Base-by-base conservation (phyloP, 2,888 invertebrate species). In the Drosophila borealis region DNA sequence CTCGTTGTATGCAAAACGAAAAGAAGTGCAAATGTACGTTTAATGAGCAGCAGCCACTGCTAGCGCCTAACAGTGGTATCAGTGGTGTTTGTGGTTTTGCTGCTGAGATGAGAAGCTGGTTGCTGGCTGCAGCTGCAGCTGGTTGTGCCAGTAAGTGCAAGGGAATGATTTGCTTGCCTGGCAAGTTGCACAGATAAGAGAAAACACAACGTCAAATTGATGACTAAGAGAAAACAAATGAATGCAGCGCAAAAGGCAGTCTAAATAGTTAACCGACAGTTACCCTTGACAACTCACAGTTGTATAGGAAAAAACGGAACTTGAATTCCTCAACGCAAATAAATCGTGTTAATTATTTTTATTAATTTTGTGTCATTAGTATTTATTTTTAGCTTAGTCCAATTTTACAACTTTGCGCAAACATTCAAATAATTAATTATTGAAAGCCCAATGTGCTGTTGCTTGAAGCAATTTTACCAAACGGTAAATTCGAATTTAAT, bases 21-120 rank as follows among this genome's bases (percentile, higher is more conserved):
- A 76, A 76, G 72, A 76, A 76, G 85, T 82, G 82, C 85, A 82
- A 82, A 82, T 82, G 70, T 78, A 73, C 75, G 74, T 85, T 82
- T 85, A 85, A 82, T 82, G 82, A 85, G 82, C 55, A 67, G 48
- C 59, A 44, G 25, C 63, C 54, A 45, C 56, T 36, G 29, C 19
- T 44, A 34, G 6, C 29, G 13, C 33, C 54, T 34, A 33, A 21
- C 21, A 14, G 34, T 13, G 17, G 37, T 34, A 42, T 44, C 61
- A 42, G 54, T 25, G 69, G 17, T 60, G 49, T 21, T 53, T 75
- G 70, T 56, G 75, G 70, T 42, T 37, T 21, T 13, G 68, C 45
- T 36, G 51, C 42, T 37, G 34, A 56, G 37, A 49, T 44, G 62
- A 49, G 37, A 14, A 29, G 36, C 33, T 53, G 57, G 17, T 45